Evolutionary conservation across 2,113 vertebrate species (phyloP).

Genomic region (Willisornis vidua): DNA sequence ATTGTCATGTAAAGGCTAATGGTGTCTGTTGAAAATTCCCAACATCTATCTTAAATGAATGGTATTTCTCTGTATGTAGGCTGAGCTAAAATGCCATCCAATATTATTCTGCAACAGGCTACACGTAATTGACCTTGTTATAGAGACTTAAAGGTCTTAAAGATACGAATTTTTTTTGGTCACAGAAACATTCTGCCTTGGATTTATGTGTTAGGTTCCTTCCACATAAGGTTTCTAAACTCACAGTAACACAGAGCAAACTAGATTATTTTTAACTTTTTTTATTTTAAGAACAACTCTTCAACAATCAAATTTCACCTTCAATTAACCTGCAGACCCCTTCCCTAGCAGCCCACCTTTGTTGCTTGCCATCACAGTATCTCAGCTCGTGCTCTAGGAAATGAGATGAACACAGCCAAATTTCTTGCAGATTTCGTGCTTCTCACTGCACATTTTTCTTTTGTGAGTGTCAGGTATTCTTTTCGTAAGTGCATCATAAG

Average conservation of each 20-base stretch:
- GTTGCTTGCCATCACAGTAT: background rate
- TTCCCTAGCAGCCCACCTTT: background rate
- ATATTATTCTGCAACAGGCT: background rate
- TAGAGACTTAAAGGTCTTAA: slow-evolving; percentile 19
- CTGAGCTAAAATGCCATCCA: slow-evolving; percentile 43
- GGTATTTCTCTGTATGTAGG: slow-evolving; percentile 1
- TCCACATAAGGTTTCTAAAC: slow-evolving; percentile 11
- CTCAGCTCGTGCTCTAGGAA: background rate
- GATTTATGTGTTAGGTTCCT: background rate
- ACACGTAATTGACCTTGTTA: slow-evolving; percentile 7
- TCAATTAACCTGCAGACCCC: background rate
- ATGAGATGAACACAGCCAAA: background rate
- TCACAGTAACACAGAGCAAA: background rate
- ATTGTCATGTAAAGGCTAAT: background rate
- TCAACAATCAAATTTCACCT: background rate
- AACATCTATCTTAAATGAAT: background rate
- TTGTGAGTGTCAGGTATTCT: background rate
- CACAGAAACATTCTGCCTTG: background rate
- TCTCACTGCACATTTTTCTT: background rate
- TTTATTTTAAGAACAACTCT: background rate
- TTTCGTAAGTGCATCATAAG: background rate
- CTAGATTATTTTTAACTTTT: background rate
- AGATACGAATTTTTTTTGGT: slow-evolving; percentile 1
- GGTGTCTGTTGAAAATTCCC: background rate
- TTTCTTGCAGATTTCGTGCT: background rate